Evolutionary conservation across 2,797 vertebrate genomes (phyloP).

Genomic region (Pseudochromis fuscus): DNA sequence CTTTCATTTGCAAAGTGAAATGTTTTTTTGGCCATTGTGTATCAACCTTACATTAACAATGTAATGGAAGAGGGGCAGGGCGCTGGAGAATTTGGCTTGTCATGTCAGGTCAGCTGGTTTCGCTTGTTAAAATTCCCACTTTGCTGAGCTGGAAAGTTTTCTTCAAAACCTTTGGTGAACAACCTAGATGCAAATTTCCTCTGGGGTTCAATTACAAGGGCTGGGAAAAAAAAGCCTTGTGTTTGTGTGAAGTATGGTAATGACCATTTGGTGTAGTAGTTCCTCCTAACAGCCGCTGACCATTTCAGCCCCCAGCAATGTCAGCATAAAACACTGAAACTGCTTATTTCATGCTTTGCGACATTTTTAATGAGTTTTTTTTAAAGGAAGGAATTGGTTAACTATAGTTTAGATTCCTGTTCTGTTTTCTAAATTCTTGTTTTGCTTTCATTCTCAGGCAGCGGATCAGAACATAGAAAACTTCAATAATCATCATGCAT

Average conservation of each 20-base stretch:
- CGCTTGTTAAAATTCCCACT: slow-evolving; percentile 75
- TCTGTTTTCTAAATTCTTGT: slow-evolving; percentile 41
- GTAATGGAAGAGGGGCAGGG: slow-evolving; percentile 48
- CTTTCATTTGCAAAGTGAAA: slow-evolving; percentile 80
- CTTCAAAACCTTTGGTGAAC: slow-evolving; percentile 50
- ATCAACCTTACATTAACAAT: slow-evolving; percentile 63
- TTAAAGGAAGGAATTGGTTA: slow-evolving; percentile 22
- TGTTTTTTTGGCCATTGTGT: slow-evolving; percentile 69
- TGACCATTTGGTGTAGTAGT: slow-evolving; percentile 80
- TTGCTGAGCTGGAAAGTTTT: slow-evolving; percentile 56
- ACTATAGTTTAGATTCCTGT: neutral
- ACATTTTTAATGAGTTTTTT: slow-evolving; percentile 42
- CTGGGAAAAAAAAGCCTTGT: slow-evolving; percentile 56
- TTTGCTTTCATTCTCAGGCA: slow-evolving; percentile 67
- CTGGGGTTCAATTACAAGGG: slow-evolving; percentile 76
- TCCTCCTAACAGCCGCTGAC: slow-evolving; percentile 70
- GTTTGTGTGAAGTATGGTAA: slow-evolving; percentile 82
- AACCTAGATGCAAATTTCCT: slow-evolving; percentile 62
- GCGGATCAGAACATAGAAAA: slow-evolving; percentile 60
- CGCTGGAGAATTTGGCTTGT: slow-evolving; percentile 31
- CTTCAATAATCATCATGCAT: slow-evolving; percentile 80
- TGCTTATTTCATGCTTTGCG: slow-evolving; percentile 54
- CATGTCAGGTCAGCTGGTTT: slow-evolving; percentile 71
- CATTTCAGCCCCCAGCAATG: slow-evolving; percentile 55
- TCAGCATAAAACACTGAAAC: slow-evolving; percentile 71